Percentiles rank a stretch among this genome's conserved stretches.
Conservation (phyloP, 2,797 vertebrate genomes). For the Craterocephalus amniculus region DNA sequence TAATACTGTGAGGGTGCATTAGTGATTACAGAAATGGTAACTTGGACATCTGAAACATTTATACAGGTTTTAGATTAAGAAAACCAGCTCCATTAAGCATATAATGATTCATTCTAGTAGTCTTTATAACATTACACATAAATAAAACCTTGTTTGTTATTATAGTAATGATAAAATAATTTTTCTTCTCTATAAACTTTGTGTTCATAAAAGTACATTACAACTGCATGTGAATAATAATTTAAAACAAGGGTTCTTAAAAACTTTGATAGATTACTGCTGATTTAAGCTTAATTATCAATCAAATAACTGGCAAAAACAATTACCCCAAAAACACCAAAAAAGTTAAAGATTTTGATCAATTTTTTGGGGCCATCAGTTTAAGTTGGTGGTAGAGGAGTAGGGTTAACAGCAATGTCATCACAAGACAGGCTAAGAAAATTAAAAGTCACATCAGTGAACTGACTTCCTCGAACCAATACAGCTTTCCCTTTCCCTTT, state of each 20-base stretch:
- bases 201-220: not conserved
- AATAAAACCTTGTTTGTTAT: no score
- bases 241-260: not conserved
- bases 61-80: no score
- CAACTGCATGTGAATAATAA: not conserved
- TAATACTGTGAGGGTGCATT: no score
- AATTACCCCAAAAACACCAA: not conserved
- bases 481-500: not conserved
- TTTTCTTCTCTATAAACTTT: not conserved
- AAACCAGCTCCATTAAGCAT: no score
- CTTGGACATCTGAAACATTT: no score
- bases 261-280: not conserved
- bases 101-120: no score
- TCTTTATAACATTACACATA: no score
- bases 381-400: not conserved
- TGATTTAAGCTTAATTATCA: not conserved
- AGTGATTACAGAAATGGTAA: no score
- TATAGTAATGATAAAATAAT: no score
- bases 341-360: not conserved
- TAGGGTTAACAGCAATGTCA: not conserved
- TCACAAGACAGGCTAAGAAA: not conserved
- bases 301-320: not conserved
- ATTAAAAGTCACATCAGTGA: not conserved
- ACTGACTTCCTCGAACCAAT: not conserved
- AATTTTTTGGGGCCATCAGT: not conserved